phyloP scores from a whole-genome alignment of 2,113 vertebrate genomes.

The Sturnus vulgaris region DNA sequence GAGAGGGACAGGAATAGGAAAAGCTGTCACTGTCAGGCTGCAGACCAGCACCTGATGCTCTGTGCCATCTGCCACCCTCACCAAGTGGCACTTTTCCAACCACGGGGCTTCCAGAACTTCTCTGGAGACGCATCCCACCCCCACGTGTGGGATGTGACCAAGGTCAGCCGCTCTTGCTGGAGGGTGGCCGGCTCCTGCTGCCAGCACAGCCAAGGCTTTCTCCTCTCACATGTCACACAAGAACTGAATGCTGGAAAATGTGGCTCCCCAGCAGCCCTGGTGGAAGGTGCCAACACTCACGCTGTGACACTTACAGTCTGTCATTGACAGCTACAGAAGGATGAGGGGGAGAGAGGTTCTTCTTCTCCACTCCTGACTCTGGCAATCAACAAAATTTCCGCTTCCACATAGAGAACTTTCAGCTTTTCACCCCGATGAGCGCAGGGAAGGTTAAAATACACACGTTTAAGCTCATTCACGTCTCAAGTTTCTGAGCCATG shows the following conservation, averaged over 20 bases:
- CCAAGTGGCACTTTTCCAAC: neutral
- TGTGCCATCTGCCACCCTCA: neutral
- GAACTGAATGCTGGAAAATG: neutral
- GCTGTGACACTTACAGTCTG: neutral
- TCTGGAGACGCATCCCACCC: neutral
- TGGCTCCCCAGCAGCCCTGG: neutral
- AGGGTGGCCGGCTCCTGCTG: neutral
- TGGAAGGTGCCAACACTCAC: neutral
- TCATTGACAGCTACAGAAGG: neutral
- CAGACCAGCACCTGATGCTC: neutral
- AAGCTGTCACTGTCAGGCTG: neutral
- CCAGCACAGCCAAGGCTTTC: neutral
- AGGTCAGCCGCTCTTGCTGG: neutral
- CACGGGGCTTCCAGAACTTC: neutral
- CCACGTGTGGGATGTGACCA: fast-evolving
- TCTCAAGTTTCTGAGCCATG: neutral
- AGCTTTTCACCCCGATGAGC: neutral
- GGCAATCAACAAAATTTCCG: neutral
- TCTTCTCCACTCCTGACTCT: neutral
- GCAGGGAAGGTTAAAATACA: neutral
- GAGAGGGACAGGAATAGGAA: neutral
- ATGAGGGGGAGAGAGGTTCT: neutral
- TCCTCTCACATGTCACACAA: neutral
- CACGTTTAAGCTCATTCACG: neutral
- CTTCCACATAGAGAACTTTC: neutral